Conservation (phyloP, 2,113 vertebrate genomes). For the Ammospiza nelsoni region DNA sequence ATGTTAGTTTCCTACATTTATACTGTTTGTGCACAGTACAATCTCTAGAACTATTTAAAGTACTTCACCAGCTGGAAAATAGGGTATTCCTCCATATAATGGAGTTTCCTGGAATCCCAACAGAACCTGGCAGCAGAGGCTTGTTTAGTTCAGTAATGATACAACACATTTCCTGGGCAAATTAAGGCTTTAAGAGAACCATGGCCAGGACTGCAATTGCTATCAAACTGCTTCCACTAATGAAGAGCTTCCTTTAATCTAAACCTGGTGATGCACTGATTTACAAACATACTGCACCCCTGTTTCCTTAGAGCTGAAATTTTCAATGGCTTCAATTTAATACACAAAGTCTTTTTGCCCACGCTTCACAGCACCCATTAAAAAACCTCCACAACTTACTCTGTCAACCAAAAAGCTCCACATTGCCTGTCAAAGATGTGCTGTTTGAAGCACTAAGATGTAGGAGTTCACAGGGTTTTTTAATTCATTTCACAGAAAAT, state of each 20-base stretch:
- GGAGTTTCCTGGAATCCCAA: neutral
- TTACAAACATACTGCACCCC: neutral
- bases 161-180: neutral
- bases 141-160: neutral
- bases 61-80: neutral
- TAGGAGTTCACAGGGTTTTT: constrained; percentile 8
- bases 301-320: neutral
- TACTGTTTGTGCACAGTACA: neutral
- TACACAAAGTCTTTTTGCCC: neutral
- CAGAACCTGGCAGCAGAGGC: neutral
- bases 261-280: neutral
- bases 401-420: neutral
- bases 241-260: neutral
- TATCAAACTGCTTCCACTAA: neutral
- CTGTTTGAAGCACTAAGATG: neutral
- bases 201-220: neutral
- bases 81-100: neutral
- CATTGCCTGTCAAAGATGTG: neutral
- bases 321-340: constrained; percentile 9
- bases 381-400: neutral
- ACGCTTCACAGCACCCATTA: neutral
- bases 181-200: neutral
- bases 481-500: constrained; percentile 23
- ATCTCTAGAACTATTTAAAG: neutral
- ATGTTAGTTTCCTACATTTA: neutral